phyloP scores from a whole-genome alignment of 1,140 invertebrate species.

The Centruroides vittatus region DNA sequence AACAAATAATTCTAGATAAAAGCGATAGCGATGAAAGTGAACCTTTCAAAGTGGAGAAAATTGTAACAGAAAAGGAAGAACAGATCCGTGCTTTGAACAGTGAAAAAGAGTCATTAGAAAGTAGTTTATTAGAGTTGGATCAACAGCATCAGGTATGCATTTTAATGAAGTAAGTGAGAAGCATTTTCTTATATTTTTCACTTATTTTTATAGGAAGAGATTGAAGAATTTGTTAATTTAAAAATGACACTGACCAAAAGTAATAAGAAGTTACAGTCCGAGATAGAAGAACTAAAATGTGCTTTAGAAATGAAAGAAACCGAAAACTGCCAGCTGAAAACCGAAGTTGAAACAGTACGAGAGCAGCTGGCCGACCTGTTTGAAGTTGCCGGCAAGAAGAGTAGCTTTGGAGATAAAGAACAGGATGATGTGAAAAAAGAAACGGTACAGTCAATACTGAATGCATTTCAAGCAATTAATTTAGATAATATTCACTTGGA shows the following conservation, averaged over 20 bases:
- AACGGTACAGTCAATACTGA: neutral
- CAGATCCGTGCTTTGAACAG: conserved; percentile 38
- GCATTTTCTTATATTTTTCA: conserved; percentile 7
- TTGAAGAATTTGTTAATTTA: conserved; percentile 25
- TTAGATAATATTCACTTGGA: neutral
- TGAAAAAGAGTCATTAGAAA: conserved; percentile 25
- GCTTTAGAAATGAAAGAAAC: neutral
- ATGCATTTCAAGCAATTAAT: neutral
- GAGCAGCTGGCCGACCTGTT: neutral
- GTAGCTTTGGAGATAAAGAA: neutral
- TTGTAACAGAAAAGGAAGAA: conserved; percentile 21
- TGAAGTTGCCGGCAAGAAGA: neutral
- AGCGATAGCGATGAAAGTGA: no score
- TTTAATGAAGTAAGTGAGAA: conserved; percentile 14
- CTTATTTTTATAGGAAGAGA: conserved; percentile 17
- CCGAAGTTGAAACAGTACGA: neutral
- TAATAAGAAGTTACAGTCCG: conserved; percentile 9
- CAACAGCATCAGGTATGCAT: conserved; percentile 51
- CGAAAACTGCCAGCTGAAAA: neutral
- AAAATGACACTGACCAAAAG: conserved; percentile 18
- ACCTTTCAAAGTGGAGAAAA: neutral
- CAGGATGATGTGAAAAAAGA: neutral
- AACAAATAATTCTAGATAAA: no score
- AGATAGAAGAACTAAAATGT: conserved; percentile 5
- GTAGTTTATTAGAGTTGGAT: conserved; percentile 53